These are phyloP conservation scores for Meteorus cinctellus DNA, from an alignment of 2,888 invertebrate species.

Conservation along the genomic window DNA sequence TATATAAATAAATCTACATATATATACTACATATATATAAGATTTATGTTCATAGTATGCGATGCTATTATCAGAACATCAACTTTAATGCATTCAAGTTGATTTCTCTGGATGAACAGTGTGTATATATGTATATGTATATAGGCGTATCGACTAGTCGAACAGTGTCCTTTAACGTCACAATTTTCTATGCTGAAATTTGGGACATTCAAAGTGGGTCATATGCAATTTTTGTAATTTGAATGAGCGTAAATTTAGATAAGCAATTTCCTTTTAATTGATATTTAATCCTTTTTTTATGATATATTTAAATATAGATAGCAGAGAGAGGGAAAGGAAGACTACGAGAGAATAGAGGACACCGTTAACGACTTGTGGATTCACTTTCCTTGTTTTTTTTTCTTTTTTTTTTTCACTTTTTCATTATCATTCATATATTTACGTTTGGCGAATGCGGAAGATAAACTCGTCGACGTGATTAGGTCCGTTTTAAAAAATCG, in stretches of 20 bases:
- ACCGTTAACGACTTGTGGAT: constrained; percentile 40
- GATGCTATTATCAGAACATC: constrained; percentile 37
- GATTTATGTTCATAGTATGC: constrained; percentile 46
- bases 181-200: constrained; percentile 25
- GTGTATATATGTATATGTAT: not conserved
- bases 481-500: constrained; percentile 50
- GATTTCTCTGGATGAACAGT: constrained; percentile 31
- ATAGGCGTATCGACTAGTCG: constrained; percentile 49
- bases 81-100: constrained; percentile 11
- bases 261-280: not conserved
- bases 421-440: constrained; percentile 2
- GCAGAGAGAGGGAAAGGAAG: not conserved
- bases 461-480: constrained; percentile 45
- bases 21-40: constrained; percentile 31
- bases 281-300: constrained; percentile 9
- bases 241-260: constrained; percentile 30
- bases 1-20: constrained; percentile 29
- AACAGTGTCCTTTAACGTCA: constrained; percentile 52
- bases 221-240: constrained; percentile 11
- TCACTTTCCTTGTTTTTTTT: constrained; percentile 4
- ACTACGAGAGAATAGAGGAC: constrained; percentile 7
- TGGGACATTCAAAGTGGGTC: constrained; percentile 16
- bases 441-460: constrained; percentile 41
- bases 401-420: not conserved
- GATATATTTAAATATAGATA: not conserved